A percentile compares a stretch with the other conserved stretches of the same genome.
Evolutionary conservation across 2,113 vertebrate species (phyloP).

Genomic region (Electrona antarctica): DNA sequence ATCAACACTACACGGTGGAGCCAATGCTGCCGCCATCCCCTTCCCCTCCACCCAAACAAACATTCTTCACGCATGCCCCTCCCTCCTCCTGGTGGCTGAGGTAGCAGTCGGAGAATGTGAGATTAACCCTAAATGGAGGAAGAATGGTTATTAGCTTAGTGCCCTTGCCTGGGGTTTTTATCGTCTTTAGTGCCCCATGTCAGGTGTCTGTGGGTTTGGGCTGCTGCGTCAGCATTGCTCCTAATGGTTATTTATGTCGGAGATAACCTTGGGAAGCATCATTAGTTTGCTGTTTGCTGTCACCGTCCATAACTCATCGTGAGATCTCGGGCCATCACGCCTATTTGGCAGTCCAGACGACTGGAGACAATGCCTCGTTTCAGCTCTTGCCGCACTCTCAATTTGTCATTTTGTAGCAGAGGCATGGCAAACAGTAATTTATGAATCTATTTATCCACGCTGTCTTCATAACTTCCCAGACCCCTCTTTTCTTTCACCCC

Average conservation of each 20-base stretch:
- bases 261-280: slow-evolving; percentile 68
- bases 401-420: slow-evolving; percentile 24
- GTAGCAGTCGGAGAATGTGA: slow-evolving; percentile 33
- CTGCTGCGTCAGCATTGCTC: slow-evolving; percentile 57
- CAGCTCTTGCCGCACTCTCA: slow-evolving; percentile 16
- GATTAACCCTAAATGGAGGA: slow-evolving; percentile 40
- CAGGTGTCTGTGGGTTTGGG: slow-evolving; percentile 35
- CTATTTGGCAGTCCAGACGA: slow-evolving; percentile 30
- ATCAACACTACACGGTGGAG: slow-evolving; percentile 49
- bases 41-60: slow-evolving; percentile 40
- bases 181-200: slow-evolving; percentile 21
- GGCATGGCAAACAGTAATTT: slow-evolving; percentile 30
- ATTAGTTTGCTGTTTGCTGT: slow-evolving; percentile 69
- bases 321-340: slow-evolving; percentile 46
- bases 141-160: slow-evolving; percentile 37
- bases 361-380: slow-evolving; percentile 34
- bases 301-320: slow-evolving; percentile 48
- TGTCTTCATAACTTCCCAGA: neutral
- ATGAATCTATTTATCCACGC: slow-evolving; percentile 21
- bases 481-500: slow-evolving; percentile 5
- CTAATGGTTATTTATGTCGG: slow-evolving; percentile 66
- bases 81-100: slow-evolving; percentile 44
- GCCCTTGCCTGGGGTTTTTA: slow-evolving; percentile 43
- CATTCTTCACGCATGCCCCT: neutral
- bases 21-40: neutral